phyloP scores from a whole-genome alignment of 1,140 invertebrate species.

The Patella vulgata region DNA sequence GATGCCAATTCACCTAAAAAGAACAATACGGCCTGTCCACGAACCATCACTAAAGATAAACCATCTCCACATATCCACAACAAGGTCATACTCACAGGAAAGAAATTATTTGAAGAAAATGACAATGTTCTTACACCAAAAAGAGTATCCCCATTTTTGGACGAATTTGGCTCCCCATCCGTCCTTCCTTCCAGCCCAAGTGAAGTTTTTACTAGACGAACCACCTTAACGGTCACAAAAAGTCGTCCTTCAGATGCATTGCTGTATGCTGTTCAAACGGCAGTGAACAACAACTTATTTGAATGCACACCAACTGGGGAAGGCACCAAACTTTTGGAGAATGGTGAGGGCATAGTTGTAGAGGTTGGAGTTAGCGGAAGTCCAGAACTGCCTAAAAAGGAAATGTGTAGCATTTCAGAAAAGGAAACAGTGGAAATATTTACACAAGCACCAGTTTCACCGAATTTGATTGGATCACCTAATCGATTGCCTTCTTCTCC shows the following conservation, averaged over 20 bases:
- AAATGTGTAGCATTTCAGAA: too few relatives aligned
- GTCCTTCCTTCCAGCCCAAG: slow-evolving; percentile 28
- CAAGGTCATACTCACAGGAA: slow-evolving; percentile 12
- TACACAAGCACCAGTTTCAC: not conserved
- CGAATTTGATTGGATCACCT: slow-evolving; percentile 24
- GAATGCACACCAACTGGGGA: too few relatives aligned
- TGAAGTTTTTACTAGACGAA: slow-evolving; percentile 25
- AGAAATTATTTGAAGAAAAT: slow-evolving; percentile 22
- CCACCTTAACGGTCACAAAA: slow-evolving; percentile 51
- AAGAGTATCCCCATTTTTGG: slow-evolving; percentile 5
- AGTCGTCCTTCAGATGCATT: slow-evolving; percentile 50
- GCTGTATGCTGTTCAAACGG: slow-evolving; percentile 18
- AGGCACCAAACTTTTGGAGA: too few relatives aligned
- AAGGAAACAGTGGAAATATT: not conserved
- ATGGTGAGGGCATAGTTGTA: too few relatives aligned
- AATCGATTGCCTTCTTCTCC: slow-evolving; percentile 43
- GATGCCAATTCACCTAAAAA: not conserved
- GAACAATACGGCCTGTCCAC: not conserved
- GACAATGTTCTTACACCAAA: slow-evolving; percentile 8
- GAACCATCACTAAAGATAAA: slow-evolving; percentile 18
- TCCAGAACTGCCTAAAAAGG: too few relatives aligned
- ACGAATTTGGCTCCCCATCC: slow-evolving; percentile 30
- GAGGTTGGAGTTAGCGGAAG: too few relatives aligned
- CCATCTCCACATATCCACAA: slow-evolving; percentile 2
- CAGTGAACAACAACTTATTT: not conserved